These are phyloP conservation scores for Tenebrio molitor DNA, from an alignment of 1,140 invertebrate genomes.

Conservation along the genomic window DNA sequence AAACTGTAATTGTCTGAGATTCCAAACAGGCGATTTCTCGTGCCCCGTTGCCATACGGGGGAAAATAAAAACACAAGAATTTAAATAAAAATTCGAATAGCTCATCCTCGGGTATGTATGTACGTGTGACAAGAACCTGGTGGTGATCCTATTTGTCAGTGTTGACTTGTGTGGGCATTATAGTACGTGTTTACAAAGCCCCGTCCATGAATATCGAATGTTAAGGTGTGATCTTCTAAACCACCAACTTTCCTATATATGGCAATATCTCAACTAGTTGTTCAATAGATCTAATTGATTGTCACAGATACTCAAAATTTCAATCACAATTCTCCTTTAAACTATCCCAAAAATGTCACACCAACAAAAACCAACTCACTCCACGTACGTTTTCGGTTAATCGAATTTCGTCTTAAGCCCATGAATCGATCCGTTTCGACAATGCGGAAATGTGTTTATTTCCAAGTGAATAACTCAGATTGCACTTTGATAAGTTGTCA, in stretches of 20 bases:
- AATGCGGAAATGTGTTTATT: constrained; percentile 16
- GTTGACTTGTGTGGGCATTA: constrained; percentile 47
- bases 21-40: too few relatives aligned
- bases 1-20: constrained; percentile 13
- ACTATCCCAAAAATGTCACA: constrained; percentile 3
- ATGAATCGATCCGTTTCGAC: constrained; percentile 12
- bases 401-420: background rate
- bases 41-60: too few relatives aligned
- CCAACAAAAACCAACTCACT: constrained; percentile 7
- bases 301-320: constrained; percentile 4
- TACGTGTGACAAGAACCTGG: constrained; percentile 41
- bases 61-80: background rate
- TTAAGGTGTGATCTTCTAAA: constrained; percentile 48
- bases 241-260: constrained; percentile 45
- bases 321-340: background rate
- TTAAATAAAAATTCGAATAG: constrained; percentile 25
- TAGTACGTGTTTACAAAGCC: constrained; percentile 48
- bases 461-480: background rate
- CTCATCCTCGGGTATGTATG: constrained; percentile 27
- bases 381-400: background rate
- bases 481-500: constrained; percentile 1
- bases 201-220: constrained; percentile 49
- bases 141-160: constrained; percentile 50
- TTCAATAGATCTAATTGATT: constrained; percentile 41
- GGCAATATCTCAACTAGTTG: constrained; percentile 40